A percentile compares a stretch with the other conserved stretches of the same genome.
Evolutionary conservation across 2,888 invertebrate genomes (phyloP).

Genomic region (Sepiola atlantica): DNA sequence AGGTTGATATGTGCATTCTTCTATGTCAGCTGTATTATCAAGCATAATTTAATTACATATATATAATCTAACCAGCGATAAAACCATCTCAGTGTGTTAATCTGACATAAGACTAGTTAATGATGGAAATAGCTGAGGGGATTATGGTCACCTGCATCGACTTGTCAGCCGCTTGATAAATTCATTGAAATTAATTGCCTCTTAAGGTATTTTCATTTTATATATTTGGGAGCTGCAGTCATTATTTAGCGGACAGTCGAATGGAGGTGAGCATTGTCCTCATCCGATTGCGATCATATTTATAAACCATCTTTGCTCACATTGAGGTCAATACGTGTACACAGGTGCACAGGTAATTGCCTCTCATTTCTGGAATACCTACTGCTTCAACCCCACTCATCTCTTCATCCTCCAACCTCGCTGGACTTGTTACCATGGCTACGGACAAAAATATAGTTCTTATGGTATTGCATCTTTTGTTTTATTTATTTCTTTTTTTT

Average conservation of each 20-base stretch:
- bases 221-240: not conserved
- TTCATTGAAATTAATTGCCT: not conserved
- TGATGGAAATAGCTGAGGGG: not conserved
- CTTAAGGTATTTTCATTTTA: not conserved
- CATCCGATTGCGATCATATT: not conserved
- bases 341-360: not conserved
- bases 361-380: not conserved
- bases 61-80: too few relatives aligned
- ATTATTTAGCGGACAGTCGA: not conserved
- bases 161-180: not conserved
- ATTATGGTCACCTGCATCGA: not conserved
- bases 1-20: too few relatives aligned
- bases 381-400: not conserved
- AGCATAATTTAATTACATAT: too few relatives aligned
- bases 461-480: not conserved
- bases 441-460: not conserved
- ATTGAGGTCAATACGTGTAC: not conserved
- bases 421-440: constrained; percentile 20
- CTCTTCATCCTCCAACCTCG: not conserved
- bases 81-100: not conserved
- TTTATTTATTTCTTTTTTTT: not conserved
- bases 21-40: too few relatives aligned
- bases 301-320: not conserved
- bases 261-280: not conserved
- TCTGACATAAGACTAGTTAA: not conserved